Conservation (phyloP, 2,888 invertebrate species). For the Archaeoteleia sp. region DNA sequence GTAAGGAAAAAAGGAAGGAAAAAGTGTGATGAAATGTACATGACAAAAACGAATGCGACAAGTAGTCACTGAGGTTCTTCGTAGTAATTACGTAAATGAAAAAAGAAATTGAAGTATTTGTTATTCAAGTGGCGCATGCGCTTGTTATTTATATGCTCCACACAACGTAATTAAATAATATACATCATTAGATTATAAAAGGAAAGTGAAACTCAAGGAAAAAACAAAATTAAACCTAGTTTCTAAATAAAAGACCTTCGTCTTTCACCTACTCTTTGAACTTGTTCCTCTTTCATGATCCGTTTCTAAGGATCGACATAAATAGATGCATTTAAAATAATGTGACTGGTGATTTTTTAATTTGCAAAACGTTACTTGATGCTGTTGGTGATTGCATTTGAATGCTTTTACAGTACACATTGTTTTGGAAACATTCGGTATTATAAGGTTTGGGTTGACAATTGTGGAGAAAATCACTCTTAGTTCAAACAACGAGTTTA, state of each 20-base stretch:
- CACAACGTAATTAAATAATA: slow-evolving; percentile 14
- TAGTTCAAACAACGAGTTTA: too few relatives aligned
- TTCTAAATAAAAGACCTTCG: slow-evolving; percentile 17
- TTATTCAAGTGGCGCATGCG: slow-evolving; percentile 10
- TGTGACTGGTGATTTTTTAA: slow-evolving; percentile 17
- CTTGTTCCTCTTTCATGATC: slow-evolving; percentile 32
- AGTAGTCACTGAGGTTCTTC: slow-evolving; percentile 8
- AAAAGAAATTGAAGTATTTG: not conserved
- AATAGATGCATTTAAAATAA: slow-evolving; percentile 21
- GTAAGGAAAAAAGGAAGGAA: slow-evolving; percentile 1
- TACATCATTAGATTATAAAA: slow-evolving; percentile 24
- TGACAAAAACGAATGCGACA: slow-evolving; percentile 1
- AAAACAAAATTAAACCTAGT: not conserved
- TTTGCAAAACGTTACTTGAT: too few relatives aligned
- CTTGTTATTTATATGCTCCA: slow-evolving; percentile 15
- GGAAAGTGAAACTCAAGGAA: slow-evolving; percentile 25
- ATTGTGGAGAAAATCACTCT: too few relatives aligned
- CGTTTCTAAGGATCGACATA: slow-evolving; percentile 20
- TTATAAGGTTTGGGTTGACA: too few relatives aligned
- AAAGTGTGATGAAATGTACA: slow-evolving; percentile 21
- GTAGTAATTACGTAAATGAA: not conserved
- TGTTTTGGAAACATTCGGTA: too few relatives aligned
- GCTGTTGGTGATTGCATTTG: too few relatives aligned
- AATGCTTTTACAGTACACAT: too few relatives aligned
- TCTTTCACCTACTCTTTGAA: slow-evolving; percentile 20